A percentile compares a stretch with the other conserved stretches of the same genome.
These are phyloP conservation scores for Acanthococcus lagerstroemiae DNA, from an alignment of 2,888 invertebrate species.

Conservation along the genomic window DNA sequence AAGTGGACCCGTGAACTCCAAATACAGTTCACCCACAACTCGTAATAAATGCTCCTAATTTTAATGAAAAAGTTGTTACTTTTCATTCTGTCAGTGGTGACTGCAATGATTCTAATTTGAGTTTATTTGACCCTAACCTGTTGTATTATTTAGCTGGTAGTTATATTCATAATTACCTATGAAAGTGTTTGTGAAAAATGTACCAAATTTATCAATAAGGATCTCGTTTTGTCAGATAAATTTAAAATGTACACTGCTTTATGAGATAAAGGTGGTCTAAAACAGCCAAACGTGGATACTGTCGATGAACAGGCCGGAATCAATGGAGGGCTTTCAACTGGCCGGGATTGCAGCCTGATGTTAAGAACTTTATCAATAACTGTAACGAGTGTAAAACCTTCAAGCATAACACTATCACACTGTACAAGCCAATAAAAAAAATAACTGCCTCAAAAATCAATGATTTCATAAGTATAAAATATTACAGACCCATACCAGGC, in stretches of 20 bases:
- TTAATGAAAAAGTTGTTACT: not conserved
- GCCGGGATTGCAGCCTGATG: no score
- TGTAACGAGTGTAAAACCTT: no score
- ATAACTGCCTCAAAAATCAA: no score
- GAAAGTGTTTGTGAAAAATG: not conserved
- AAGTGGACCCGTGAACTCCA: not conserved
- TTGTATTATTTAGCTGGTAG: constrained; percentile 1
- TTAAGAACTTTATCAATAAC: no score
- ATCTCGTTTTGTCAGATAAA: not conserved
- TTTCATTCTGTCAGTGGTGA: not conserved
- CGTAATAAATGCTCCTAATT: not conserved
- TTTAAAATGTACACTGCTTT: not conserved
- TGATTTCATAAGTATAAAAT: no score
- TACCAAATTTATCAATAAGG: not conserved
- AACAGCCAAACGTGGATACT: not conserved
- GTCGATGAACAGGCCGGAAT: no score
- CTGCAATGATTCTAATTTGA: not conserved
- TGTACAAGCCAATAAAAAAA: no score
- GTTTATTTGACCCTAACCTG: not conserved
- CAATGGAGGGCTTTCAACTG: no score
- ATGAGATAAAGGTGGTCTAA: not conserved
- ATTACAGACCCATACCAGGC: no score
- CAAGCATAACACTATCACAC: no score
- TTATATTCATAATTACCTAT: not conserved
- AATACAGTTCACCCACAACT: not conserved